Conservation (phyloP, 2,797 vertebrate genomes). For the Esox masquinongy region DNA sequence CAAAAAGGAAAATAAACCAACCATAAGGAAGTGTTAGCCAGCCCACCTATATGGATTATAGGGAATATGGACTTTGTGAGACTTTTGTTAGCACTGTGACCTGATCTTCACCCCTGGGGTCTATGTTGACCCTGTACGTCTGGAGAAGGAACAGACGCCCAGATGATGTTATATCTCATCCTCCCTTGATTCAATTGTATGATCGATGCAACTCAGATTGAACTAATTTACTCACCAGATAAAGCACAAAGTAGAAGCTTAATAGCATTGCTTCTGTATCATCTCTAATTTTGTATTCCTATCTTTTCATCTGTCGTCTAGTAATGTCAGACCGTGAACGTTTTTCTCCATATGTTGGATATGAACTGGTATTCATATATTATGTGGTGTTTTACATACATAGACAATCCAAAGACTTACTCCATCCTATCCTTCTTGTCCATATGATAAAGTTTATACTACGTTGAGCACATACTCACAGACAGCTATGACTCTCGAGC, state of each 20-base stretch:
- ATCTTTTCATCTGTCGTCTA: background rate
- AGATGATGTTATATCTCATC: slow-evolving; percentile 48
- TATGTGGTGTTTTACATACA: slow-evolving; percentile 19
- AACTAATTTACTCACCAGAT: background rate
- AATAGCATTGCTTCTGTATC: background rate
- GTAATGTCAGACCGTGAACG: background rate
- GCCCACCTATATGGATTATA: slow-evolving; percentile 20
- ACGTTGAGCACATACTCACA: background rate
- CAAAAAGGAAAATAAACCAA: slow-evolving; percentile 39
- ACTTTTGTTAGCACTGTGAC: slow-evolving; percentile 57
- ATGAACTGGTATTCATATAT: slow-evolving; percentile 36
- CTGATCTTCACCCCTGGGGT: slow-evolving; percentile 42
- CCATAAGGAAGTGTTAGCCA: slow-evolving; percentile 36
- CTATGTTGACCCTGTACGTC: slow-evolving; percentile 6
- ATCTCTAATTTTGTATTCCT: slow-evolving; percentile 19
- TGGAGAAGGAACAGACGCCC: slow-evolving; percentile 21
- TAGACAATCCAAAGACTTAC: slow-evolving; percentile 3
- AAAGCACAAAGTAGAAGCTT: slow-evolving; percentile 1
- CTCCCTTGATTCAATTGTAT: background rate
- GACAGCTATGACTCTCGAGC: background rate
- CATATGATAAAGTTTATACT: background rate
- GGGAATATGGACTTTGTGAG: slow-evolving; percentile 31
- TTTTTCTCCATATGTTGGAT: slow-evolving; percentile 3
- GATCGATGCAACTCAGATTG: background rate
- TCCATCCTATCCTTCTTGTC: background rate